These are phyloP conservation scores for Porites divaricata DNA, from an alignment of 92 coral and sea anemone genomes.

Conservation along the genomic window DNA sequence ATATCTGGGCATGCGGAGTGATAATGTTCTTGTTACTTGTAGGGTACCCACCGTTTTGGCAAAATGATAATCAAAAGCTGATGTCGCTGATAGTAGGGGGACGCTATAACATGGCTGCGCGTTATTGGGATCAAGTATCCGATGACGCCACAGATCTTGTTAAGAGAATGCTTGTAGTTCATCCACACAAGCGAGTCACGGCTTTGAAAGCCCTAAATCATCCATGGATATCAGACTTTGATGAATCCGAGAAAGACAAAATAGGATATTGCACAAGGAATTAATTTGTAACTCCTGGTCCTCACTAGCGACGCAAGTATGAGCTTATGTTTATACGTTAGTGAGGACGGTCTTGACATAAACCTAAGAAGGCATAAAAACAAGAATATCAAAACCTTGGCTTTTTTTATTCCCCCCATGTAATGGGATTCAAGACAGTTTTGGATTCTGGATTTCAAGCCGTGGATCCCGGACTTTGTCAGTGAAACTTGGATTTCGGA, in stretches of 20 bases:
- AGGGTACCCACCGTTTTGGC: slow-evolving; percentile 98
- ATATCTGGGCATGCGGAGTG: slow-evolving; percentile 97
- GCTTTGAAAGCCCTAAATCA: slow-evolving; percentile 84
- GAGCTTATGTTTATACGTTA: too few species aligned
- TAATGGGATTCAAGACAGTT: too few species aligned
- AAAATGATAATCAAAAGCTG: slow-evolving; percentile 73
- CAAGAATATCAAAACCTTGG: too few species aligned
- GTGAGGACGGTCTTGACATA: too few species aligned
- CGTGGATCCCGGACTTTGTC: too few species aligned
- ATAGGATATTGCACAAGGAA: not conserved
- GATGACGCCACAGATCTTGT: slow-evolving; percentile 82
- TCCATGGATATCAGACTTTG: slow-evolving; percentile 79
- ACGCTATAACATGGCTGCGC: slow-evolving; percentile 63
- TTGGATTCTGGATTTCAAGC: too few species aligned
- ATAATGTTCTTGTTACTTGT: slow-evolving; percentile 78
- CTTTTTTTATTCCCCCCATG: too few species aligned
- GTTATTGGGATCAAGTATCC: slow-evolving; percentile 72
- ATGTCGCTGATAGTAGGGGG: slow-evolving; percentile 81
- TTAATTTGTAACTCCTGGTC: not conserved
- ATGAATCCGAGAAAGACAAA: not conserved
- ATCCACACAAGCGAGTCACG: slow-evolving; percentile 75
- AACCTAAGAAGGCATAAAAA: too few species aligned
- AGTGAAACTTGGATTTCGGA: too few species aligned
- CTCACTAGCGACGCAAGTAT: too few species aligned
- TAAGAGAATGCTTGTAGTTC: slow-evolving; percentile 73